Conservation (phyloP, 2,888 invertebrate species). For the Pyrrhia umbra region DNA sequence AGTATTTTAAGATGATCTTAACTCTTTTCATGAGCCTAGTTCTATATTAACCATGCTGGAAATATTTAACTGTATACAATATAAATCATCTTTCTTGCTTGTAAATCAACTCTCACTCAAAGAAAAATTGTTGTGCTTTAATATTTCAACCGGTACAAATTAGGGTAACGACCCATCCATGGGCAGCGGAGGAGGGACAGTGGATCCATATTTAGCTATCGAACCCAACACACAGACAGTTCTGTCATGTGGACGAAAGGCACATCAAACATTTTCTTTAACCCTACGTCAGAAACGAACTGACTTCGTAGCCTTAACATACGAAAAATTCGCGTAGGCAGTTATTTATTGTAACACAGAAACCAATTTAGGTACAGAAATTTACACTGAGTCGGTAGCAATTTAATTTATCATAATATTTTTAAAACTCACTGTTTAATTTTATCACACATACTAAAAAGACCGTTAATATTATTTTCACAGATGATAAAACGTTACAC, state of each 20-base stretch:
- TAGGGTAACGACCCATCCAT: slow-evolving; percentile 5
- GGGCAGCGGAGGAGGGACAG: slow-evolving; percentile 9
- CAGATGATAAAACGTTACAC: slow-evolving; percentile 24
- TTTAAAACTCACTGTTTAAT: slow-evolving; percentile 34
- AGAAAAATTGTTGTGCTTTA: not conserved
- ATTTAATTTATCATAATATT: not conserved
- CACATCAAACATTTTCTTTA: slow-evolving; percentile 13
- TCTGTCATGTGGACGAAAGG: slow-evolving; percentile 36
- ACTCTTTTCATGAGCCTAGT: too few species aligned
- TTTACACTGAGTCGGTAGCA: not conserved
- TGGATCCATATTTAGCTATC: slow-evolving; percentile 21
- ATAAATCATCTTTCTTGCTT: not conserved
- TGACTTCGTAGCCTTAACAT: not conserved
- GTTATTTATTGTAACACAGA: not conserved
- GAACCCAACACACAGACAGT: slow-evolving; percentile 21
- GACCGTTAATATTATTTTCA: slow-evolving; percentile 33
- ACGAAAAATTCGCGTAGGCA: not conserved
- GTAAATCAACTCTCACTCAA: too few species aligned
- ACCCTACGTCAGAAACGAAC: not conserved
- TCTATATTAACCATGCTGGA: too few species aligned
- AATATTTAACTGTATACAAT: not conserved
- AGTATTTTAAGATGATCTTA: too few species aligned
- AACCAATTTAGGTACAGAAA: too few species aligned
- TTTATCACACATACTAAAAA: slow-evolving; percentile 38
- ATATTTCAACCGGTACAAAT: slow-evolving; percentile 13